Conservation (phyloP, 2,113 vertebrate genomes). For the Muscicapa adusta region DNA sequence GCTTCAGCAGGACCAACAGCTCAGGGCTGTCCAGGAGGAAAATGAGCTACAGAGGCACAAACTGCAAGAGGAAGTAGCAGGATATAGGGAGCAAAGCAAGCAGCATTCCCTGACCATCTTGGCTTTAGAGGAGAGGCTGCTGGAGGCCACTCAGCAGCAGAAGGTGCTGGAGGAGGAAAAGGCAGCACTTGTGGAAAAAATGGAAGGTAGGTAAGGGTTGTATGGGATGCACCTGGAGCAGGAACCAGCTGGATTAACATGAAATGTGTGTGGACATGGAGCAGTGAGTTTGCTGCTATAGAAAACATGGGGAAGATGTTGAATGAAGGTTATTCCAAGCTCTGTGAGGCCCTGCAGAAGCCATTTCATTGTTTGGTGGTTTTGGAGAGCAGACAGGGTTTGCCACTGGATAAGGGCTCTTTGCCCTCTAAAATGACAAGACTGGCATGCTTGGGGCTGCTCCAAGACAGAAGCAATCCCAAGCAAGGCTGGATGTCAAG, state of each 20-base stretch:
- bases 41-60: conserved; percentile 14
- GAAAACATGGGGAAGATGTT: fast-evolving
- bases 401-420: neutral
- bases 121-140: conserved; percentile 69
- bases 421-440: fast-evolving
- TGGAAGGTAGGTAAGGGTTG: conserved; percentile 55
- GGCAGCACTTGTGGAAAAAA: neutral
- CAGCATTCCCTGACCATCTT: conserved; percentile 80
- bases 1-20: neutral
- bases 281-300: fast-evolving
- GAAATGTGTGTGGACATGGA: neutral
- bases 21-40: neutral
- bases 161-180: conserved; percentile 61
- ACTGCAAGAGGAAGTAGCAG: conserved; percentile 42
- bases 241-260: fast-evolving
- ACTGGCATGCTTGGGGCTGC: neutral
- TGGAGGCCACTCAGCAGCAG: conserved; percentile 24
- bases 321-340: neutral
- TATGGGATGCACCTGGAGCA: neutral
- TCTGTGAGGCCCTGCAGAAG: neutral
- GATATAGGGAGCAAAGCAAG: conserved; percentile 77
- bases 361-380: neutral
- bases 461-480: neutral
- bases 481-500: neutral
- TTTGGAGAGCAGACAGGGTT: neutral